Evolutionary conservation across 92 coral and sea anemone genomes (phyloP), one percentile per base, ranked within the genome.

Genomic region (Porites rus): DNA sequence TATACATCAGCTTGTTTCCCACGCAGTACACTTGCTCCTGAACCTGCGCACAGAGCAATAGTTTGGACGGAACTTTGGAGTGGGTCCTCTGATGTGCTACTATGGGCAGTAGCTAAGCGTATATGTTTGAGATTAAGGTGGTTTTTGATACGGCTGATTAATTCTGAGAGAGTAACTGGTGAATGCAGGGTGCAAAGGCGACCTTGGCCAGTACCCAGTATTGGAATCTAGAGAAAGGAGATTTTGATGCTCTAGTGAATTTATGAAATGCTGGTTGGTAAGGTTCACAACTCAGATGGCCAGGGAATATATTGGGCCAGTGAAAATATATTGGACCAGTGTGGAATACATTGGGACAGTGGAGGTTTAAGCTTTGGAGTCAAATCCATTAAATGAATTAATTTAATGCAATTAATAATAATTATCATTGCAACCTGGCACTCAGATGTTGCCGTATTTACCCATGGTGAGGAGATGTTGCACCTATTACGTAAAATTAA

Each of bases 41-140:
- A 92, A 10, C 99, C 99, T 10, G 99, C 99, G 87, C 99, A 97
- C 50, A 97, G 38, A 6, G 99, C 99, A 21, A 97, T 71, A 6
- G 94, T 95, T 59, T 90, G 83, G n/a, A 97, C 88, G 22, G n/a
- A 62, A 72, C 56, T 78, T 61, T 72, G 82, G 25, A 65, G 87
- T 8, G 59, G 69, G 46, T 58, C 50, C 3, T 16, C 67, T 11
- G 7, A 56, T 52, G n/a, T 25, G 9, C 52, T 64, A 46, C 61
- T 21, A 5, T 82, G 87, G 68, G 88, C 89, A 43, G 73, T 7
- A 51, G 99, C 99, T 78, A 97, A 88, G 31, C 99, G 97, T 11
- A 97, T 78, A 65, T 93, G 92, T 46, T 83, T 67, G 25, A 97
- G 62, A 51, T 88, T 83, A 63, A 97, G 98, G 74, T 93, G 96